Percentiles rank a stretch among this genome's conserved stretches.
Evolutionary conservation across 1,140 invertebrate species (phyloP).

Genomic region (Frieseomelitta varia): DNA sequence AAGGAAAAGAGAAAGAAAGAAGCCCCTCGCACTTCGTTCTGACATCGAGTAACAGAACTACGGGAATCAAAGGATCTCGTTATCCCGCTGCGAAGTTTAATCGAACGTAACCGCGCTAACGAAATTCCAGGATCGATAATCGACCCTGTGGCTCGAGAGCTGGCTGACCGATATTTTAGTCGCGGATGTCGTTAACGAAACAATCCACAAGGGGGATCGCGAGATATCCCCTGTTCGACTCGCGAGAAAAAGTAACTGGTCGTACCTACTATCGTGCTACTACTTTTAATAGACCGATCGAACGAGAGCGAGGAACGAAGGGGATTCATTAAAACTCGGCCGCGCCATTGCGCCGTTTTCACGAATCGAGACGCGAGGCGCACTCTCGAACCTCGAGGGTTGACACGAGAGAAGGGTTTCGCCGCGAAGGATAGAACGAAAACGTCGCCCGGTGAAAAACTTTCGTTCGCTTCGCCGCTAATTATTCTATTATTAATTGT

Average conservation of each 20-base stretch:
- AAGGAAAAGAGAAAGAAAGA: neutral
- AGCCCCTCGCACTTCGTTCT: neutral
- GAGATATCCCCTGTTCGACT: neutral
- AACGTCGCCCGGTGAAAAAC: conserved; percentile 27
- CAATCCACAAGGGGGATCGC: neutral
- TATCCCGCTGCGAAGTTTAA: neutral
- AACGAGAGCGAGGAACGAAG: conserved; percentile 8
- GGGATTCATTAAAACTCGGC: conserved; percentile 60
- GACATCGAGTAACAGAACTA: conserved; percentile 1
- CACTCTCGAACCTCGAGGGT: no score
- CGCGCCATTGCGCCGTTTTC: conserved; percentile 45
- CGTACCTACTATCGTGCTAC: neutral
- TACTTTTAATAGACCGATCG: conserved; percentile 46
- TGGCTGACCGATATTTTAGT: neutral
- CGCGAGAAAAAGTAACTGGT: conserved; percentile 1
- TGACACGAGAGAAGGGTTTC: neutral
- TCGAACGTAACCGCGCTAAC: neutral
- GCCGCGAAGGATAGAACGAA: neutral
- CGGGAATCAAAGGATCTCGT: conserved; percentile 21
- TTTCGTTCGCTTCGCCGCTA: conserved; percentile 51
- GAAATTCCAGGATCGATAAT: conserved; percentile 11
- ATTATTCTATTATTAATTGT: conserved; percentile 77
- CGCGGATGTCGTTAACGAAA: neutral
- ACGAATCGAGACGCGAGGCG: neutral
- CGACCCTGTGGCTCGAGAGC: neutral